A percentile compares a stretch with the other conserved stretches of the same genome.
Evolutionary conservation across 2,888 invertebrate genomes (phyloP).

Genomic region (Ethmia dodecea): DNA sequence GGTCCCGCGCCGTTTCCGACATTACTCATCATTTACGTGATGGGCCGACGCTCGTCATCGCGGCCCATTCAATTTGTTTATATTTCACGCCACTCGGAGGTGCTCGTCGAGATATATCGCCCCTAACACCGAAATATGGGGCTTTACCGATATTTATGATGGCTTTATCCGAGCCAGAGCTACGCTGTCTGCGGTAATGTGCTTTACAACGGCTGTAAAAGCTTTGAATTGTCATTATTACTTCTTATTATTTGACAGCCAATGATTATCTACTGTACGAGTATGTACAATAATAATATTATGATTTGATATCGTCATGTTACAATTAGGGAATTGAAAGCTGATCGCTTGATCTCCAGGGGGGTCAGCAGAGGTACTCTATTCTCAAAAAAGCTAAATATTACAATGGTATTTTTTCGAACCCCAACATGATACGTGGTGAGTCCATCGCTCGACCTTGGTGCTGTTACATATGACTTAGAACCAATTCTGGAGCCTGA

Average conservation of each 20-base stretch:
- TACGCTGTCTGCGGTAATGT: slow-evolving; percentile 48
- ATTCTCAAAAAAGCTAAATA: no score
- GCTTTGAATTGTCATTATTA: slow-evolving; percentile 35
- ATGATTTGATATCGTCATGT: slow-evolving; percentile 2
- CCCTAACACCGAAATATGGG: slow-evolving; percentile 69
- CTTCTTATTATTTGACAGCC: slow-evolving; percentile 23
- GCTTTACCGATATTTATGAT: slow-evolving; percentile 67
- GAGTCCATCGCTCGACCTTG: no score
- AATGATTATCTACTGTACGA: slow-evolving; percentile 22
- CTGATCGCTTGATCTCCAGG: no score
- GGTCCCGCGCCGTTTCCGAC: slow-evolving; percentile 20
- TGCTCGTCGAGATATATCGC: slow-evolving; percentile 59
- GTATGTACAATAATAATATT: slow-evolving; percentile 12
- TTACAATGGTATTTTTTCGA: no score
- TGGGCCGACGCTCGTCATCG: slow-evolving; percentile 54
- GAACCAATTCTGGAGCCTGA: no score
- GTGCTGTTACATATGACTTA: no score
- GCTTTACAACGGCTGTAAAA: slow-evolving; percentile 42
- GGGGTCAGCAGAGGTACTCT: no score
- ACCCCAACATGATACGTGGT: no score
- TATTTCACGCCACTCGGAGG: slow-evolving; percentile 72
- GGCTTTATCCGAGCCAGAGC: slow-evolving; percentile 47
- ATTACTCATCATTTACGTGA: slow-evolving; percentile 69
- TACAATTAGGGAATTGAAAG: no score
- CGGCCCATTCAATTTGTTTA: slow-evolving; percentile 73